Conservation (phyloP, 1,140 invertebrate species). For the Gryon sp. region DNA sequence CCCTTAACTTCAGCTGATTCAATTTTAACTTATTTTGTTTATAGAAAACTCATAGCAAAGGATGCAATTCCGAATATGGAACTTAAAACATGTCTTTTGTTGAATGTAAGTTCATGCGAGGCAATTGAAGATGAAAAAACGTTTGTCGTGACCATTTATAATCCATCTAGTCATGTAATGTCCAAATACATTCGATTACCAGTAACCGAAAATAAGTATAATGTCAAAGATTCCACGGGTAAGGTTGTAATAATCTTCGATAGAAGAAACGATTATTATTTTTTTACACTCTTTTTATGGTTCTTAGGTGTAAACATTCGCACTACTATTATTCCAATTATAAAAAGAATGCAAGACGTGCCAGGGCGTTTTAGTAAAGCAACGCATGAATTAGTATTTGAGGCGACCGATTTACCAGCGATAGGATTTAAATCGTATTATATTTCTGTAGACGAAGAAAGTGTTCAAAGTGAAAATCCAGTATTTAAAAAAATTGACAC, state of each 20-base stretch:
- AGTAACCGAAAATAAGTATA: conserved; percentile 81
- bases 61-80: conserved; percentile 14
- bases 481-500: not conserved
- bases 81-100: conserved; percentile 82
- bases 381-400: conserved; percentile 84
- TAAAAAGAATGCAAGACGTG: conserved; percentile 81
- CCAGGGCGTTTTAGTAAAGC: conserved; percentile 83
- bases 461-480: not conserved
- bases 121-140: conserved; percentile 83
- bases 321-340: conserved; percentile 83
- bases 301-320: conserved; percentile 79
- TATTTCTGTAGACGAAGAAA: conserved; percentile 70
- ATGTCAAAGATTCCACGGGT: conserved; percentile 83
- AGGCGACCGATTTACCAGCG: conserved; percentile 82
- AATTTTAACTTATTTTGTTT: conserved; percentile 17
- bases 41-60: not conserved
- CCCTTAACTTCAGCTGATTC: too few relatives aligned
- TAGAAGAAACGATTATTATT: not conserved
- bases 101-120: conserved; percentile 84
- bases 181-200: conserved; percentile 86
- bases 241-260: conserved; percentile 17
- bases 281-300: not conserved
- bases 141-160: conserved; percentile 88
- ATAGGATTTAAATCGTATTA: conserved; percentile 84
- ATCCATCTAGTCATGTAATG: conserved; percentile 86